Conservation (phyloP, 1,140 invertebrate species). For the Globodera ellingtonae region DNA sequence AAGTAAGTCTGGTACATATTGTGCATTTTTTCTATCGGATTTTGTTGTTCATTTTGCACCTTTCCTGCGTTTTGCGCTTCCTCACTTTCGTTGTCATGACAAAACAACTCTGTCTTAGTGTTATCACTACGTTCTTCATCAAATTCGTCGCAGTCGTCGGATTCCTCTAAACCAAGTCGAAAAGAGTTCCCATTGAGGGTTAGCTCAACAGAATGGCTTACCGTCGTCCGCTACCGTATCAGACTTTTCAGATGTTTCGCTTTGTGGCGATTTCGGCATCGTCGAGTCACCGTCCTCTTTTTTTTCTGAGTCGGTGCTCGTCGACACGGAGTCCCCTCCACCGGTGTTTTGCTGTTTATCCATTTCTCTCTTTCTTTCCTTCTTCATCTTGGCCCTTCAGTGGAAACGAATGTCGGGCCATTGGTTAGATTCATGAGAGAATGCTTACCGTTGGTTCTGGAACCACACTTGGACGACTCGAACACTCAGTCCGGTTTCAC, state of each 20-base stretch:
- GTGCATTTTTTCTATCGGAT: conserved; percentile 46
- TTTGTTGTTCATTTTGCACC: conserved; percentile 13
- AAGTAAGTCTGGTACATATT: conserved; percentile 46
- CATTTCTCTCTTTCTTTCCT: conserved; percentile 23
- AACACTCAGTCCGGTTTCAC: conserved; percentile 93
- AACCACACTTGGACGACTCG: conserved; percentile 99
- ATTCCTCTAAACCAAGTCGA: conserved; percentile 12
- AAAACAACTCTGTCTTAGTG: neutral
- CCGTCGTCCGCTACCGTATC: neutral
- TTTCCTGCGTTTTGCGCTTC: neutral
- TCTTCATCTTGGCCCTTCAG: conserved; percentile 29
- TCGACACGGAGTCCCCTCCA: conserved; percentile 2
- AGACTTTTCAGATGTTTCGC: conserved; percentile 11
- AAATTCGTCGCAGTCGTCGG: conserved; percentile 8
- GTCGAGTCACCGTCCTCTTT: conserved; percentile 15
- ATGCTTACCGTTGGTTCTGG: conserved; percentile 94
- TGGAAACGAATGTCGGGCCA: neutral
- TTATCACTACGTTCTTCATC: conserved; percentile 12
- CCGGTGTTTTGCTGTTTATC: conserved; percentile 32
- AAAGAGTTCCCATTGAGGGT: neutral
- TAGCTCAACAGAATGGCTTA: neutral
- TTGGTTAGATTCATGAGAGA: conserved; percentile 63
- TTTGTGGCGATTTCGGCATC: conserved; percentile 24
- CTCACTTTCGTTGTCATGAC: neutral
- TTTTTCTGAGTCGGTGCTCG: conserved; percentile 16